Conservation (phyloP, 2,797 vertebrate species). For the Micropoecilia bifurca region DNA sequence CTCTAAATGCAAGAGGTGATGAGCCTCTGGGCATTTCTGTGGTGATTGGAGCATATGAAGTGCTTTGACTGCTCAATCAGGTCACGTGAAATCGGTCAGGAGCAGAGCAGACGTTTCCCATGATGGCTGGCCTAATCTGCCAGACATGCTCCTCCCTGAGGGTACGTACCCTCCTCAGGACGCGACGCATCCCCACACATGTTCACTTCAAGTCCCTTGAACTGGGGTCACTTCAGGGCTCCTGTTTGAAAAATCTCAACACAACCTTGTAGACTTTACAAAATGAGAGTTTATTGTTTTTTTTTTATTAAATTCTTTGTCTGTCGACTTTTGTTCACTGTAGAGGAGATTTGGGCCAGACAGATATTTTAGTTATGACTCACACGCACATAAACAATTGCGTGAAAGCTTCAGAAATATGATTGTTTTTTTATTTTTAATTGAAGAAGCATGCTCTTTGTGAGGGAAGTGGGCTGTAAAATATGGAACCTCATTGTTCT, state of each 20-base stretch:
- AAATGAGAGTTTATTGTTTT: slow-evolving; percentile 14
- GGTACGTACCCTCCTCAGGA: slow-evolving; percentile 29
- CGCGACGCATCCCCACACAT: slow-evolving; percentile 28
- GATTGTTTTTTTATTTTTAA: not conserved
- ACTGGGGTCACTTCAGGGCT: slow-evolving; percentile 6
- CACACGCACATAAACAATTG: slow-evolving; percentile 62
- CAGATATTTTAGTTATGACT: slow-evolving; percentile 50
- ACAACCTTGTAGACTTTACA: not conserved
- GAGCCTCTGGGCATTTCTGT: slow-evolving; percentile 41
- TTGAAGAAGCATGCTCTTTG: not conserved
- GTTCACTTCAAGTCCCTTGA: slow-evolving; percentile 52
- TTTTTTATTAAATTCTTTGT: slow-evolving; percentile 12
- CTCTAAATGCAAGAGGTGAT: slow-evolving; percentile 39
- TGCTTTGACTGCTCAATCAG: slow-evolving; percentile 77
- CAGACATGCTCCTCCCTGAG: slow-evolving; percentile 62
- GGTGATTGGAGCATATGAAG: slow-evolving; percentile 72
- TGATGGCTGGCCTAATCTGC: slow-evolving; percentile 65
- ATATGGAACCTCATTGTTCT: not conserved
- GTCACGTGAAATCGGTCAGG: slow-evolving; percentile 81
- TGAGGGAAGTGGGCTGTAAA: not conserved
- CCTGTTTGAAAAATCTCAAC: not conserved
- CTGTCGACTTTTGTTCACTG: slow-evolving; percentile 23
- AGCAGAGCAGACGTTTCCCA: slow-evolving; percentile 61
- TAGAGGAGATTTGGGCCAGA: slow-evolving; percentile 49
- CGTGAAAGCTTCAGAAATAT: slow-evolving; percentile 2